Evolutionary conservation across 2,797 vertebrate species (phyloP), one percentile per base, ranked within the genome.

Genomic region (Paedocypris micromegethes): DNA sequence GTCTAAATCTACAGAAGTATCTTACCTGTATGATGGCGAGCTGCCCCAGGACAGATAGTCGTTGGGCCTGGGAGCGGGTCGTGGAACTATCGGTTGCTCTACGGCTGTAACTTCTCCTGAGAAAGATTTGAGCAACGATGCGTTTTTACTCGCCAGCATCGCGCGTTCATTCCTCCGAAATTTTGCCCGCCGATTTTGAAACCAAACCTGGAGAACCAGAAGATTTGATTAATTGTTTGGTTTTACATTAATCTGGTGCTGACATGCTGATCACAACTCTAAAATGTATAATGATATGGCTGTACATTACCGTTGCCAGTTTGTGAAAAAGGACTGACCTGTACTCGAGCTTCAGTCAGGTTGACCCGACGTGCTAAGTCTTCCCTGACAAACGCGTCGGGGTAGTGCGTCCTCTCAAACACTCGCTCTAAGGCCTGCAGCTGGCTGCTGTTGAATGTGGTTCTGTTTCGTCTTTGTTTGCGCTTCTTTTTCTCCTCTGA

Each of bases 391-490:
- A 98, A 98, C 72, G 96, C 96, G 64, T 98, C 96, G 0, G 96
- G 96, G 82, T 98, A 98, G 85, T 98, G 96, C 52, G 96, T 98
- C 80, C 95, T 85, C 89, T 98, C 96, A 44, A 98, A 98, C 58
- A 98, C 96, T 2, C 96, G 82, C 90, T 98, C 96, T 79, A 98
- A 82, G 1, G 96, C 96, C 89, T 97, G 95, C n/a, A 98, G 91
- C 84, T 98, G 96, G 81, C 94, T 95, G 88, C 96, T 98, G 84
- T 98, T 98, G 85, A 98, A 98, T 55, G 96, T 98, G 72, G 96
- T 98, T 71, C 96, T 82, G 88, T 98, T 98, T 78, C 96, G 84
- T 65, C 96, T 90, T 86, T 98, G 96, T 88, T 98, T 98, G 84
- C 96, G 89, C 81, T 97, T 97, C 81, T 98, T 98, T 88, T 98